Conservation (phyloP, 2,113 vertebrate species). For the Entelurus aequoreus region DNA sequence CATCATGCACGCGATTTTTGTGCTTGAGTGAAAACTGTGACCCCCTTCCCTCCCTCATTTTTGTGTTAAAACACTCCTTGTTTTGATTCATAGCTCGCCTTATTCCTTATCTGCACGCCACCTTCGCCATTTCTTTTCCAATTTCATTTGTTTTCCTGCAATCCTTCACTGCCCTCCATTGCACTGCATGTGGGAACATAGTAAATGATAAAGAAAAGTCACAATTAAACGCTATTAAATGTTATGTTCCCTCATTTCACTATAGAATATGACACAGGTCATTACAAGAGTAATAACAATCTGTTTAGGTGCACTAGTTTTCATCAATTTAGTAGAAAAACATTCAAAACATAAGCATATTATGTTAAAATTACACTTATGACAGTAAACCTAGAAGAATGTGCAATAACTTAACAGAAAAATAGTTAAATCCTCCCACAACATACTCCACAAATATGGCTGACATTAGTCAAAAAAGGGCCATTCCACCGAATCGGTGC, state of each 20-base stretch:
- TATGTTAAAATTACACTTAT: too few species aligned
- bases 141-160: slow-evolving; percentile 8
- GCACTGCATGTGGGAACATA: not conserved
- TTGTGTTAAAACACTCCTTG: slow-evolving; percentile 3
- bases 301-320: too few species aligned
- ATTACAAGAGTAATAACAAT: not conserved
- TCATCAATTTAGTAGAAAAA: too few species aligned
- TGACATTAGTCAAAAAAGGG: too few species aligned
- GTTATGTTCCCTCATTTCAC: not conserved
- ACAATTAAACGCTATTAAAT: not conserved
- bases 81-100: not conserved
- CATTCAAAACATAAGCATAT: too few species aligned
- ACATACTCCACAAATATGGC: too few species aligned
- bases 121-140: slow-evolving; percentile 6
- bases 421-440: too few species aligned
- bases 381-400: too few species aligned
- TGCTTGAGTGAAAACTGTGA: not conserved
- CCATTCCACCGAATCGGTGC: too few species aligned
- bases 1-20: not conserved
- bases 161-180: not conserved
- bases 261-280: not conserved
- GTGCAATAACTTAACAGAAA: too few species aligned
- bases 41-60: not conserved
- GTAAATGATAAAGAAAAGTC: not conserved
- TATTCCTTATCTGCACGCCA: not conserved